Evolutionary conservation across 2,888 invertebrate species (phyloP), one percentile per base, ranked within the genome.

Genomic region (Leptinotarsa haldemani): DNA sequence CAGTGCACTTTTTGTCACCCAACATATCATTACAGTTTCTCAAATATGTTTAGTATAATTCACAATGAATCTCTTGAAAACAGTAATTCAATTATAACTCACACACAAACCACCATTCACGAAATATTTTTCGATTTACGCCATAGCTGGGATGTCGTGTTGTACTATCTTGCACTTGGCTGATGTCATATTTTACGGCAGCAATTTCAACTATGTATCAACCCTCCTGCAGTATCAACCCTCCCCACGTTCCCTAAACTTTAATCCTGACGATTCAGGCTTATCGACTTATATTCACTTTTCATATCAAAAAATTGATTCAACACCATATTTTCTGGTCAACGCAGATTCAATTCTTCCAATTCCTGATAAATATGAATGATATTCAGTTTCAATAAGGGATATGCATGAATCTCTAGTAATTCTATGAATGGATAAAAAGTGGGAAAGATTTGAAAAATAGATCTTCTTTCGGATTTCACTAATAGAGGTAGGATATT

Each of bases 151-250:
- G 16, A 50, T 50, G 50, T 7, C 50, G 50, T 16, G 50, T 50
- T 50, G 50, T 7, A 61, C 25, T 61, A 61, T 61, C 25, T 25
- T 30, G 30, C 22, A 7, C 61, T 12, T 61, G 22, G 13, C 30
- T 30, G 30, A 25, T 61, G 22, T 30, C 30, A 61, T 30, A 61
- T 25, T 61, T 25, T 61, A 22, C 61, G 30, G 61, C 61, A 12
- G 25, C 22, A 61, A 61, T 25, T 61, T 61, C 61, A 61, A 50
- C 50, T 47, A 47, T 47, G 47, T 3, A 2, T 1, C 47, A 47
- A 47, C 47, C 47, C 47, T 47, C 47, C 47, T 47, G 47, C 47
- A 47, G 47, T 47, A 47, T 47, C 47, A 47, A 47, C 50, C 50
- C 16, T 16, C 50, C 50, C 50, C 50, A 50, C 50, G 16, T 50